These are phyloP conservation scores for Pogonognathellus flavescens DNA, from an alignment of 1,140 invertebrate genomes.

Conservation along the genomic window DNA sequence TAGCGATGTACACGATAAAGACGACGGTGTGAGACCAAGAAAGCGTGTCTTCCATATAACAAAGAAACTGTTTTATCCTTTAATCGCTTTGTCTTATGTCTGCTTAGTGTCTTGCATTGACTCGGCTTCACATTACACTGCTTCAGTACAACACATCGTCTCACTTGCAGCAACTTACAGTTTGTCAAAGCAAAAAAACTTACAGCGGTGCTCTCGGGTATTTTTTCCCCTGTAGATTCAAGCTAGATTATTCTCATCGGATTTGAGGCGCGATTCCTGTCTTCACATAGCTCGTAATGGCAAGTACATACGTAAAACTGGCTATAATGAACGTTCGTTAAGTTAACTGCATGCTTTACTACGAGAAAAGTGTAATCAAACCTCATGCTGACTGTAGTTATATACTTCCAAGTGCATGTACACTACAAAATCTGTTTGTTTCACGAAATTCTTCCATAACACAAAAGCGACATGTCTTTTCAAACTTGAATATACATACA, in stretches of 20 bases:
- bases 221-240: slow-evolving; percentile 18
- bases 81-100: slow-evolving; percentile 26
- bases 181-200: slow-evolving; percentile 22
- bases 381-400: background rate
- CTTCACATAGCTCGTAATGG: slow-evolving; percentile 14
- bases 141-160: slow-evolving; percentile 3
- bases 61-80: slow-evolving; percentile 37
- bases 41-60: slow-evolving; percentile 21
- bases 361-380: background rate
- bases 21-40: slow-evolving; percentile 27
- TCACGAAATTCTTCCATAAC: background rate
- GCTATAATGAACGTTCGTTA: background rate
- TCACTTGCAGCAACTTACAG: slow-evolving; percentile 3
- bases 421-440: background rate
- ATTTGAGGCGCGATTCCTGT: slow-evolving; percentile 60
- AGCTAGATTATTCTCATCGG: slow-evolving; percentile 48
- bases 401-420: background rate
- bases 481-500: background rate
- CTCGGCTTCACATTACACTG: slow-evolving; percentile 6
- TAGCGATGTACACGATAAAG: background rate
- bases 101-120: slow-evolving; percentile 12
- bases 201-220: slow-evolving; percentile 30
- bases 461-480: slow-evolving; percentile 8
- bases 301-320: background rate
- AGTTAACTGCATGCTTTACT: background rate